Evolutionary conservation across 2,797 vertebrate genomes (phyloP).

Genomic region (Mionectes olivaceus): DNA sequence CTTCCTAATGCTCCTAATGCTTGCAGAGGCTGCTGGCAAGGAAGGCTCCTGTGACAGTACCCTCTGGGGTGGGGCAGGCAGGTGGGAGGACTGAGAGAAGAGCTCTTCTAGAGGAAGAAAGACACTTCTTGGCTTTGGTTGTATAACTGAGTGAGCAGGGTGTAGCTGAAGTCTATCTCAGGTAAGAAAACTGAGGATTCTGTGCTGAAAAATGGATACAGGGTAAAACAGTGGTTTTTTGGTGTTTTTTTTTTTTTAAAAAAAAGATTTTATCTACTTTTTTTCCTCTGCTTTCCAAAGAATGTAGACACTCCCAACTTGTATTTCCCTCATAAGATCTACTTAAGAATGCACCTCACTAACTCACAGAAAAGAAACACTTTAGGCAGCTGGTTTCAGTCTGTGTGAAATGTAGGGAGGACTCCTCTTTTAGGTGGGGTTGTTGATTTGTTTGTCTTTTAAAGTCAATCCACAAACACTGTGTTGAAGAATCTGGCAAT

Average conservation of each 20-base stretch:
- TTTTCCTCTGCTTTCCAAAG: neutral
- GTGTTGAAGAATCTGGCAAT: neutral
- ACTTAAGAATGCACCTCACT: neutral
- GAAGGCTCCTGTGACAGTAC: neutral
- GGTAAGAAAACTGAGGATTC: neutral
- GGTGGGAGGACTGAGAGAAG: neutral
- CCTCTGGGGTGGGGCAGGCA: neutral
- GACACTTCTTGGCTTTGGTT: neutral
- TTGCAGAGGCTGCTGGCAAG: neutral
- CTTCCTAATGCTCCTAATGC: neutral
- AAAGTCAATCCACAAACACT: neutral
- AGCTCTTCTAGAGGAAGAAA: neutral
- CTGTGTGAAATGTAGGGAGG: neutral
- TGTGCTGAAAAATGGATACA: neutral
- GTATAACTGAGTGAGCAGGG: neutral
- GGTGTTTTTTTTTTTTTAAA: neutral
- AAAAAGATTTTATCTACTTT: neutral
- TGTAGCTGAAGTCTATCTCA: neutral
- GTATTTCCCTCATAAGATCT: neutral
- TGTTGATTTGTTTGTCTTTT: neutral
- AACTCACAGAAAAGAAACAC: neutral
- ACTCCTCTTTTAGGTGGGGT: rapidly evolving
- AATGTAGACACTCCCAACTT: neutral
- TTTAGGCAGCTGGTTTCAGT: neutral
- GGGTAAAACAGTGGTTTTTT: neutral